Base-by-base conservation (phyloP, 2,888 invertebrate genomes). In the Diaperis boleti region DNA sequence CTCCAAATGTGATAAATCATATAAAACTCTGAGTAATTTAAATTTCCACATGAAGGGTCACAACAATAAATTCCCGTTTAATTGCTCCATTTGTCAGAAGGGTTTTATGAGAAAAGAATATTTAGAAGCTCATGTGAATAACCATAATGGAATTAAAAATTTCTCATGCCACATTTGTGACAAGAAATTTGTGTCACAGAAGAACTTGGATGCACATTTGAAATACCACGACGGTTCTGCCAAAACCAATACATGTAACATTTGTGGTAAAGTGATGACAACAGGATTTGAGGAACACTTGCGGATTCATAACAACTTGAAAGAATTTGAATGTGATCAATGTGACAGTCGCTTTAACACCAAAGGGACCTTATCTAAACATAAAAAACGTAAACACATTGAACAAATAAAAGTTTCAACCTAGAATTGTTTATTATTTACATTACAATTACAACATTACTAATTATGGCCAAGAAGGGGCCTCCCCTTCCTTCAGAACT, bases 401-500 rank as follows among this genome's bases (percentile, higher is more conserved):
- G 42, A 13, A 54, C 14, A 55, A 41, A 54, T 26, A 41, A 13
- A 56, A 11, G n/a, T 33, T 13, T 10, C 15, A 35, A 45, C 13
- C 44, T 55, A 31, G n/a, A 42, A 22, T 44, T 29, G 3, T 33
- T 56, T 45, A n/a, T n/a, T 56, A 35, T 20, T 56, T 18, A 44
- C n/a, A n/a, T n/a, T n/a, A n/a, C 41, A 39, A 33, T 22, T 44
- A 56, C 45, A 44, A 29, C 29, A 50, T 29, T 31, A 37, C 17
- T 10, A 18, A 17, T 39, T 70, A 80, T 33, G 89, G 89, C 94
- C 94, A 94, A 7, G 90, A 87, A 59, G 93, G 94, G 70, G 83
- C 76, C 63, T 90, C 88, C 4, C 88, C 90, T 67, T 87, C 85
- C 69, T 87, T 87, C 1, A 88, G 82, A 33, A 77, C 81, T 60